Base-by-base conservation (phyloP, 37 sponge, comb jelly and placozoan species). In the Trichoplax adhaerens region DNA sequence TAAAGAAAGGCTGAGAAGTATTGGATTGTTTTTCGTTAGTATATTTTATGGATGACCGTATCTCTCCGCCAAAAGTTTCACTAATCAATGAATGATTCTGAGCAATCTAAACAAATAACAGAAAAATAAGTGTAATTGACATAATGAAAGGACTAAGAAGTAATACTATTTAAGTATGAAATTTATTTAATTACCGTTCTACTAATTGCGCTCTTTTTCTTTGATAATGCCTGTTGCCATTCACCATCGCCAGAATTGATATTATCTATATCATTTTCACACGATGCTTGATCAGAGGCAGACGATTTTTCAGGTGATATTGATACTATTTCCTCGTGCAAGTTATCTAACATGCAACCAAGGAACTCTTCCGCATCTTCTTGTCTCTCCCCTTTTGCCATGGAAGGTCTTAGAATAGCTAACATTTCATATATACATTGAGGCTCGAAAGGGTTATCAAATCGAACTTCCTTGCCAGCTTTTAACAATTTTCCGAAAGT, bases 321-420 rank as follows among this genome's bases (percentile, higher is more conserved):
- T 1, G 80, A 74, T 2, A 87, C 83, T 77, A 97, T 84, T 78
- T 97, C 99, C 62, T 91, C 93, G 68, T 97, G 99, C 0, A 97
- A 79, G 29, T 80, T 77, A 52, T 88, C 85, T 52, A 97, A 68
- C 12, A 97, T 57, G 62, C 82, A 79, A 2, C 90, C 86, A 0
- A 97, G 84, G 71, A 97, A 97, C 76, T 97, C 99, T 71, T 97
- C 90, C 8, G 99, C 94, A 81, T 97, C 99, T 71, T 97, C 99
- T 60, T 97, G 99, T 1, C 87, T 67, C 6, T 93, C 78, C 53
- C 29, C 29, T 29, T 29, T 29, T 29, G 29, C 29, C 29, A 29
- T 29, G 29, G 29, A 29, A 29, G 29, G 29, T 29, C 29, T 29
- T 29, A 29, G 29, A 29, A 29, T 29, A 29, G 29, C 29, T 29